These are phyloP conservation scores for Drosophila greeni DNA, from an alignment of 2,888 invertebrate genomes.

Conservation along the genomic window DNA sequence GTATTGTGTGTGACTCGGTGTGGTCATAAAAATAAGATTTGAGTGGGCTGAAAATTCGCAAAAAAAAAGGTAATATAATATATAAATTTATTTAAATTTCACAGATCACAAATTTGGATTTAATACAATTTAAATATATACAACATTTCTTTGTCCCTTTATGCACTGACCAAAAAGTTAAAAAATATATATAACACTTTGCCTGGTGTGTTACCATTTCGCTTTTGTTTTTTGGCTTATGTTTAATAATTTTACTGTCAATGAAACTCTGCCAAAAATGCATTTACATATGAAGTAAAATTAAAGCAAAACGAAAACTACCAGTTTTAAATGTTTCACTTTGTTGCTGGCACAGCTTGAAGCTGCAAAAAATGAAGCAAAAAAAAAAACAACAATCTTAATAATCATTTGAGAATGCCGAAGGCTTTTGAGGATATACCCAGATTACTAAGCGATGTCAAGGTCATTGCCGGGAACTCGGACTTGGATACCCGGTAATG, in stretches of 20 bases:
- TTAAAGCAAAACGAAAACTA: constrained; percentile 46
- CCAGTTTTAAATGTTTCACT: constrained; percentile 32
- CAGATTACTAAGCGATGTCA: constrained; percentile 34
- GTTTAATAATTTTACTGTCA: constrained; percentile 52
- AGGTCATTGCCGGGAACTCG: constrained; percentile 18
- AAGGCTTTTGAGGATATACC: constrained; percentile 27
- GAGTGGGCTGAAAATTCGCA: constrained; percentile 33
- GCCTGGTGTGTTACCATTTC: constrained; percentile 22
- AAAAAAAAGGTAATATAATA: constrained; percentile 9
- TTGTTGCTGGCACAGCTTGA: constrained; percentile 20
- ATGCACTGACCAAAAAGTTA: background rate
- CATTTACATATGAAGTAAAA: constrained; percentile 59
- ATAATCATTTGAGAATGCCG: constrained; percentile 32
- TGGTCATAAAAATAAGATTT: constrained; percentile 34
- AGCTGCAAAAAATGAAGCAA: constrained; percentile 15
- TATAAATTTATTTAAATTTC: constrained; percentile 29
- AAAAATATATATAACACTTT: background rate
- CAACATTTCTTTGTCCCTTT: constrained; percentile 31
- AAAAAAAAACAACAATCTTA: constrained; percentile 9
- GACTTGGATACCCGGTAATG: constrained; percentile 3
- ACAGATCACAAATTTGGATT: constrained; percentile 19
- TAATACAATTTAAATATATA: constrained; percentile 25
- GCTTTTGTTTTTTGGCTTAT: constrained; percentile 44
- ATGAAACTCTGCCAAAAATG: constrained; percentile 55
- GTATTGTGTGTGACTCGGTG: constrained; percentile 34